phyloP scores from a whole-genome alignment of 2,113 vertebrate species.

The Actenoides lindsayi region DNA sequence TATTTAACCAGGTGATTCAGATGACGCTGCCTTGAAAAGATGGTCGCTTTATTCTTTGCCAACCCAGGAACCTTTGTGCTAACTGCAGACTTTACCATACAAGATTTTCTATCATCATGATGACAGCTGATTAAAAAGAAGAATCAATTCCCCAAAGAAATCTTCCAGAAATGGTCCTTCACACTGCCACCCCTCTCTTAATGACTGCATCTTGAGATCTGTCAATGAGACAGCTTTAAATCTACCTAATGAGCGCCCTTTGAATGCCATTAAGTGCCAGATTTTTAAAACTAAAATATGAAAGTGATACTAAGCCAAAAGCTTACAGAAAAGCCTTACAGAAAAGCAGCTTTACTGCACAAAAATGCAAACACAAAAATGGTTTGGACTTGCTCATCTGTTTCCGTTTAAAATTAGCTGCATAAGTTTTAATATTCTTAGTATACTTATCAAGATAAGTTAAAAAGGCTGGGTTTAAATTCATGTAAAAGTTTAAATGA shows the following conservation, averaged over 20 bases:
- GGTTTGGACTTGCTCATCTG: neutral
- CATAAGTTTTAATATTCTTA: neutral
- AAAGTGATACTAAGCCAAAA: neutral
- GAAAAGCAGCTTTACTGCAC: neutral
- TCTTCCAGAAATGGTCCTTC: neutral
- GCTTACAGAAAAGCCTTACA: neutral
- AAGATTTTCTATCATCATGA: neutral
- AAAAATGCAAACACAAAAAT: neutral
- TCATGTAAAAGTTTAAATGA: neutral
- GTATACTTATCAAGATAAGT: neutral
- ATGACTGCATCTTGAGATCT: neutral
- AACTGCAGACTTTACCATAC: neutral
- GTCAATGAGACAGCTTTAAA: neutral
- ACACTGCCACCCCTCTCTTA: neutral
- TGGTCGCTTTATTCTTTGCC: neutral
- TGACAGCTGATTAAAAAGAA: neutral
- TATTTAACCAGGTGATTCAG: neutral
- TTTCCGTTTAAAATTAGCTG: neutral
- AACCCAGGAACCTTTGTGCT: neutral
- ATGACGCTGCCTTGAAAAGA: neutral
- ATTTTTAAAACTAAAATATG: neutral
- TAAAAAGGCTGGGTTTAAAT: neutral
- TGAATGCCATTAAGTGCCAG: neutral
- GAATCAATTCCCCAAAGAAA: neutral
- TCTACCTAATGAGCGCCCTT: neutral